Percentiles rank a stretch among this genome's conserved stretches.
Evolutionary conservation across 2,888 invertebrate genomes (phyloP).

Genomic region (Acanthoscelides obtectus): DNA sequence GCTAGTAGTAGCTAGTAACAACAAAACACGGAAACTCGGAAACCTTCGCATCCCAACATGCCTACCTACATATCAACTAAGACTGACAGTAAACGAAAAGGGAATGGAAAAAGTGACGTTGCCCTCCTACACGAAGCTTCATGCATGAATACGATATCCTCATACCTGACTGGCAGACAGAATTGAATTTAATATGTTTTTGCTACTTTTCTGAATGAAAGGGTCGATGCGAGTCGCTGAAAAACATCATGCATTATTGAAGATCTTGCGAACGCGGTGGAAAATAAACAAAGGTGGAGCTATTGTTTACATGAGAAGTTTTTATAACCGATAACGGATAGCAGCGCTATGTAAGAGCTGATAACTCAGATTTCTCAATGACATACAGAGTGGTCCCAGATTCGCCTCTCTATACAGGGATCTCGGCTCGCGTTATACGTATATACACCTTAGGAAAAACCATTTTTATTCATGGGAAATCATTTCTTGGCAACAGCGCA

Average conservation of each 20-base stretch:
- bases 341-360: too few relatives aligned
- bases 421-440: too few relatives aligned
- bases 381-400: too few relatives aligned
- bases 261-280: background rate
- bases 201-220: background rate
- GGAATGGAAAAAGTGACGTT: background rate
- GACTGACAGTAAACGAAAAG: background rate
- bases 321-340: background rate
- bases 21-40: background rate
- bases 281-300: background rate
- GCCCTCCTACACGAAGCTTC: background rate
- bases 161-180: background rate
- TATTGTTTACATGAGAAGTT: background rate
- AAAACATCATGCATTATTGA: background rate
- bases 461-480: too few relatives aligned
- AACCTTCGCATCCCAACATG: background rate
- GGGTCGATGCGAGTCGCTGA: background rate
- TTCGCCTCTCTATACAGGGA: too few relatives aligned
- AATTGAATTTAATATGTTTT: background rate
- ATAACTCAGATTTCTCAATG: too few relatives aligned
- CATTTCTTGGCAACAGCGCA: too few relatives aligned
- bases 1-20: too few relatives aligned
- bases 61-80: background rate
- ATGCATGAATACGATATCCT: background rate
- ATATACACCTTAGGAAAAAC: too few relatives aligned